Evolutionary conservation across 2,113 vertebrate genomes (phyloP).

Genomic region (Myiozetetes cayanensis): DNA sequence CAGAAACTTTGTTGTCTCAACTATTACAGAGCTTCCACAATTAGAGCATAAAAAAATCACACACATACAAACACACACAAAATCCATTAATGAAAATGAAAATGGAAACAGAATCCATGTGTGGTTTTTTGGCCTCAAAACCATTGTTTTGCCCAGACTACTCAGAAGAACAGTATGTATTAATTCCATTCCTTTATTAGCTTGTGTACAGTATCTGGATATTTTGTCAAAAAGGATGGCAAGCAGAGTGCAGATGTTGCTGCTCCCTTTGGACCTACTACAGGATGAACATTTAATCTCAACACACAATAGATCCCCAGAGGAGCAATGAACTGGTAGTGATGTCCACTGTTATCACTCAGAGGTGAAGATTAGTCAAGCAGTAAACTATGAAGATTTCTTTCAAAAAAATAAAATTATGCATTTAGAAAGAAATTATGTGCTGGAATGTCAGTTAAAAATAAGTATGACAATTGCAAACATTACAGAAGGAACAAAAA

Average conservation of each 20-base stretch:
- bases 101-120: background rate
- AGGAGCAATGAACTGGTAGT: background rate
- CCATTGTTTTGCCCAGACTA: background rate
- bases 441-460: background rate
- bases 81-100: background rate
- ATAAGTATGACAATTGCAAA: background rate
- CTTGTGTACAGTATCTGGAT: background rate
- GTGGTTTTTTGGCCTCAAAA: background rate
- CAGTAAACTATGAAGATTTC: background rate
- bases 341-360: background rate
- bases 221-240: background rate
- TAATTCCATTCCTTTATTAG: background rate
- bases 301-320: background rate
- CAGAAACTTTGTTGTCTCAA: background rate
- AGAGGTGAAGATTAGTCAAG: background rate
- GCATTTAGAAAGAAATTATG: background rate
- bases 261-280: background rate
- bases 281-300: background rate
- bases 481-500: background rate
- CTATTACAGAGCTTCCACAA: background rate
- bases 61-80: background rate
- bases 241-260: background rate
- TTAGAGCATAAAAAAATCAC: background rate
- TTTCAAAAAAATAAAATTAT: background rate
- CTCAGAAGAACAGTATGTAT: background rate